Conservation (phyloP, 2,113 vertebrate genomes). For the Gymnobelideus leadbeateri region DNA sequence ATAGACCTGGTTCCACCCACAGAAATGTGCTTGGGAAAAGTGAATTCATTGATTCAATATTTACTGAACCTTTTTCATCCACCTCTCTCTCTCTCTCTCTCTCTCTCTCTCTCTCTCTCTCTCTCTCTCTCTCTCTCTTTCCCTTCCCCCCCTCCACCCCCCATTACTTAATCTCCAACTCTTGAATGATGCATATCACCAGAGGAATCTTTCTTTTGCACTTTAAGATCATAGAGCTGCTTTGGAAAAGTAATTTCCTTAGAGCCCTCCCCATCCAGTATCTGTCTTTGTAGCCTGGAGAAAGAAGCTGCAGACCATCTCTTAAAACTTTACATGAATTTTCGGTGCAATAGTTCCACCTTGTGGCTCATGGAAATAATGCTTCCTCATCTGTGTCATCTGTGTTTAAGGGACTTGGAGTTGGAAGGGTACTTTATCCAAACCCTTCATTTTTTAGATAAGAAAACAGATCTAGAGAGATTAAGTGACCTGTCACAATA, state of each 20-base stretch:
- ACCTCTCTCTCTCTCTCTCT: not conserved
- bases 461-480: not conserved
- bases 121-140: not conserved
- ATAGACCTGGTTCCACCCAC: not conserved
- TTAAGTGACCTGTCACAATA: not conserved
- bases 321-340: constrained; percentile 46
- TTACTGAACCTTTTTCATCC: not conserved
- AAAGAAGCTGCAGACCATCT: constrained; percentile 9
- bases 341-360: constrained; percentile 82
- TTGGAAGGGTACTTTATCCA: not conserved
- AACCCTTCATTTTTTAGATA: not conserved
- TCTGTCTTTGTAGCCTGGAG: constrained; percentile 14
- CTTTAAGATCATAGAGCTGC: not conserved
- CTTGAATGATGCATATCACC: not conserved
- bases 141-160: not conserved
- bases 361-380: constrained; percentile 71
- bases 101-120: too few species aligned
- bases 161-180: not conserved
- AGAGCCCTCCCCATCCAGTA: constrained; percentile 32
- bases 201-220: not conserved
- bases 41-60: not conserved
- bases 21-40: not conserved
- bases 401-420: not conserved
- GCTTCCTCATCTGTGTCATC: not conserved
- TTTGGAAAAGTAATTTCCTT: not conserved